Base-by-base conservation (phyloP, 2,113 vertebrate species). In the Motacilla alba region DNA sequence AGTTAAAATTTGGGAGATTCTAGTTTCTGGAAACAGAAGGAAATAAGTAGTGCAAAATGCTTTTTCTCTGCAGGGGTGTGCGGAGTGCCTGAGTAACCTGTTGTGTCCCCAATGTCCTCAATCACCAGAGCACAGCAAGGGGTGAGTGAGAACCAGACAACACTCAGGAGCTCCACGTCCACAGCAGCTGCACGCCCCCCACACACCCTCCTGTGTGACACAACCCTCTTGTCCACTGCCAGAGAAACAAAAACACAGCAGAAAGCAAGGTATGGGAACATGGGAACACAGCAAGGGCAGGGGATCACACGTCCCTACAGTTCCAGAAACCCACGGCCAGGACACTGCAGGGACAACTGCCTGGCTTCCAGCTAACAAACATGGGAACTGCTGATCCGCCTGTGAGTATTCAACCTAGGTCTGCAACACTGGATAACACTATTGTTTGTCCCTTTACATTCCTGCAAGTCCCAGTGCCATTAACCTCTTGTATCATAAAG, bases 401-500 rank as follows among this genome's bases (percentile, higher is more conserved):
- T 13, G 7, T 49, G 56, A 78, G 64, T 50, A 49, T 85, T 81
- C 1, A 1, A 33, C 76, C 76, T 63, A 18, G 50, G 60, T 67
- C 90, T 96, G 50, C 56, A 74, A 43, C 88, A 56, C 70, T 88
- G 83, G 37, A 33, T 91, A 93, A 72, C 43, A 4, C 44, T 43
- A 19, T 53, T 83, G 78, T 90, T 95, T 93, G 26, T 76, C 55
- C 39, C 46, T 78, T 66, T 76, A 41, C 66, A 23, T 60, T 90
- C 76, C 94, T 87, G 76, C 63, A 95, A 90, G 62, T 37, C 86
- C n/a, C 6, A 1, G 63, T 91, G 84, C 79, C 86, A 82, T 91
- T 95, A 90, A 75, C 91, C 41, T 94, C 69, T 72, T 91, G 62
- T 86, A 74, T 78, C 93, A 95, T 97, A 97, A 97, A 96, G 94